Conservation (phyloP, 2,888 invertebrate genomes). For the Eudemis profundana region DNA sequence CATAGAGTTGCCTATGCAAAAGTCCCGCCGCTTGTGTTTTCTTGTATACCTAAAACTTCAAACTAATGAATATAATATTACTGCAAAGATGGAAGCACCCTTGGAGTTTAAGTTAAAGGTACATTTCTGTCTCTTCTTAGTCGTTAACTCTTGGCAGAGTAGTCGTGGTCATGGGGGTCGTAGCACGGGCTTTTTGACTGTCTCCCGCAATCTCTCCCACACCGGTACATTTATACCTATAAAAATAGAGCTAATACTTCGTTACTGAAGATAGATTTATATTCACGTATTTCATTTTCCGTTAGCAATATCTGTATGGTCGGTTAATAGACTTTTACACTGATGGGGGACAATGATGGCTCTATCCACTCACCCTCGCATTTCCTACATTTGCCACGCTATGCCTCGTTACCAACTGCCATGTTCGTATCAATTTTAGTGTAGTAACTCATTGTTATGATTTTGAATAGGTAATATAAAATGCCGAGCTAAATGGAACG, state of each 20-base stretch:
- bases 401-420: conserved; percentile 61
- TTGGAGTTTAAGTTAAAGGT: too few relatives aligned
- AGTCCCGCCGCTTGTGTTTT: too few relatives aligned
- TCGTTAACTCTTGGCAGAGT: too few relatives aligned
- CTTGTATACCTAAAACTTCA: too few relatives aligned
- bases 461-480: conserved; percentile 8
- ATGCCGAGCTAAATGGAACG: background rate
- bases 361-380: conserved; percentile 62
- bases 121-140: too few relatives aligned
- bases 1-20: too few relatives aligned
- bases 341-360: conserved; percentile 56
- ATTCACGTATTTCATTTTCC: background rate
- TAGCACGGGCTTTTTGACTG: too few relatives aligned
- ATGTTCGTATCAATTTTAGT: conserved; percentile 41
- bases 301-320: conserved; percentile 13
- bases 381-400: conserved; percentile 59
- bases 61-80: too few relatives aligned
- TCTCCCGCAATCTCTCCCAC: too few relatives aligned
- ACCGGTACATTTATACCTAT: too few relatives aligned
- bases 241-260: background rate
- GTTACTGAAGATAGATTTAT: background rate
- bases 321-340: conserved; percentile 30
- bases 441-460: conserved; percentile 14
- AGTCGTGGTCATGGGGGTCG: too few relatives aligned
- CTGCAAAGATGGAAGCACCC: too few relatives aligned